Conservation (phyloP, 2,888 invertebrate species). For the Furcula furcula region DNA sequence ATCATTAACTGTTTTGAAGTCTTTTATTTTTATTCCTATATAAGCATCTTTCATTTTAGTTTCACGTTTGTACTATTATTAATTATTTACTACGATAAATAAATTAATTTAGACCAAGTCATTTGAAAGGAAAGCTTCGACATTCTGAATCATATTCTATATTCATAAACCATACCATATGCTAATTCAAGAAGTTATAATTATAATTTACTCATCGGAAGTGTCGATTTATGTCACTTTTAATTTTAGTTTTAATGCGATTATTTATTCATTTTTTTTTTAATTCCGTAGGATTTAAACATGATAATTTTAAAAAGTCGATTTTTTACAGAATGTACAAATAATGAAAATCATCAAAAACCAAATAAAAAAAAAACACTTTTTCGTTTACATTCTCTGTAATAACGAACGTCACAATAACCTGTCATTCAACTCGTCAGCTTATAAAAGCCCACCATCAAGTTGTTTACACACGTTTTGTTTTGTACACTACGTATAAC, state of each 20-base stretch:
- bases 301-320: too few relatives aligned
- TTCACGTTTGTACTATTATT: too few relatives aligned
- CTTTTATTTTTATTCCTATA: too few relatives aligned
- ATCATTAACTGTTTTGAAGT: too few relatives aligned
- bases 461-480: conserved; percentile 75
- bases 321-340: too few relatives aligned
- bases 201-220: neutral
- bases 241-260: neutral
- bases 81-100: neutral
- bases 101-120: neutral
- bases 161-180: neutral
- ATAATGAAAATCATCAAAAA: too few relatives aligned
- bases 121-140: conserved; percentile 10
- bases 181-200: neutral
- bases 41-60: too few relatives aligned
- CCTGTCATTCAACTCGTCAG: conserved; percentile 29
- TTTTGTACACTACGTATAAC: conserved; percentile 47
- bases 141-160: conserved; percentile 18
- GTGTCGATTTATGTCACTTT: neutral
- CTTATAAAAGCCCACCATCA: conserved; percentile 53
- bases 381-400: neutral
- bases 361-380: conserved; percentile 5
- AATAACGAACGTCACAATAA: conserved; percentile 4
- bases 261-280: too few relatives aligned
- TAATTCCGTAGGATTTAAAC: too few relatives aligned